Conservation (phyloP, 2,797 vertebrate genomes). For the Acestrorhynchus altus region DNA sequence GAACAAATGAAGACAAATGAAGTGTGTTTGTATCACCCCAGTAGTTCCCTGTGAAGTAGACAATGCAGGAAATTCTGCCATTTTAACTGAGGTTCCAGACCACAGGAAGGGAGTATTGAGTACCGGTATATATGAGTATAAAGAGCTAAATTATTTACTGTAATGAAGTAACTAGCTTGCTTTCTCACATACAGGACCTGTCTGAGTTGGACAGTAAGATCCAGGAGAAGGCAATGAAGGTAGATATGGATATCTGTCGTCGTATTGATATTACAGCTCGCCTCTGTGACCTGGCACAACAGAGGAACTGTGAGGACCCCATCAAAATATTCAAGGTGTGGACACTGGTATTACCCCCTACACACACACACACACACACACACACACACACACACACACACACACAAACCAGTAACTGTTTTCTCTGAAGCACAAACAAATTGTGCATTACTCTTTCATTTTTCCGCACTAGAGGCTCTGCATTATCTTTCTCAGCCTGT, state of each 20-base stretch:
- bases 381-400: not conserved
- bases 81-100: too few species aligned
- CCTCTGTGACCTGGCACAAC: constrained; percentile 91
- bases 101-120: too few species aligned
- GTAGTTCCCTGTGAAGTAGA: too few species aligned
- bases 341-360: not conserved
- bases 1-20: too few species aligned
- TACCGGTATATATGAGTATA: too few species aligned
- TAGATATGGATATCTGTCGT: constrained; percentile 98
- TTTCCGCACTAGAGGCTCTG: not conserved
- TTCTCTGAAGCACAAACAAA: not conserved
- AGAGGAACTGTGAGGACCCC: constrained; percentile 93
- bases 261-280: constrained; percentile 96
- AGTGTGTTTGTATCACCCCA: too few species aligned
- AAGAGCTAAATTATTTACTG: not conserved
- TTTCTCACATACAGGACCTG: constrained; percentile 77
- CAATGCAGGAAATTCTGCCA: too few species aligned
- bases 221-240: constrained; percentile 98
- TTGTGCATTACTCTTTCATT: not conserved
- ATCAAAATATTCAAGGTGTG: constrained; percentile 79
- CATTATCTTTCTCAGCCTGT: not conserved
- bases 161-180: not conserved
- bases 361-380: not conserved
- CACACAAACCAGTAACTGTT: not conserved
- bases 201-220: constrained; percentile 97